Conservation (phyloP, 2,113 vertebrate species). For the Dryoscopus gambensis region DNA sequence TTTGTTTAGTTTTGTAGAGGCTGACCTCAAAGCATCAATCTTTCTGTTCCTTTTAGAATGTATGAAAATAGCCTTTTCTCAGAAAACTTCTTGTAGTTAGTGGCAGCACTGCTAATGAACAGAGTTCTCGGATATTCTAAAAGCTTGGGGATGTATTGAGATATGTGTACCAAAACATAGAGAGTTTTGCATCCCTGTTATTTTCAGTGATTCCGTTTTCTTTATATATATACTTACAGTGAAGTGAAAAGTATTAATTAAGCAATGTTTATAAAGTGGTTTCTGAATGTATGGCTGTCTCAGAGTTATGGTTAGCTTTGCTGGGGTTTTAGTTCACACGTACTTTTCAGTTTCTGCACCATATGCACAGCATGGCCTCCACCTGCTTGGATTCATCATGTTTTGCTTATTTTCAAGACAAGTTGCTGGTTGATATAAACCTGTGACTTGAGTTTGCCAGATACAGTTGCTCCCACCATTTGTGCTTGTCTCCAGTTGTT, state of each 20-base stretch:
- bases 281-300: not conserved
- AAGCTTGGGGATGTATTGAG: not conserved
- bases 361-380: not conserved
- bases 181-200: not conserved
- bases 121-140: not conserved
- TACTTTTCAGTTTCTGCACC: not conserved
- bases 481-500: not conserved
- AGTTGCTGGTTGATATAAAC: not conserved
- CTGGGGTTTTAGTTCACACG: not conserved
- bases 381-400: not conserved
- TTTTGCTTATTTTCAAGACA: not conserved
- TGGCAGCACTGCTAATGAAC: not conserved
- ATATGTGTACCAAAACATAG: not conserved
- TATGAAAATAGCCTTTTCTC: not conserved
- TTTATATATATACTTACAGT: not conserved
- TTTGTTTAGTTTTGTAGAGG: conserved; percentile 35
- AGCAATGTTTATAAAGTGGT: not conserved
- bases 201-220: not conserved
- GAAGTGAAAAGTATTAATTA: not conserved
- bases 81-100: not conserved
- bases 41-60: conserved; percentile 6
- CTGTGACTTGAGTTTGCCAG: not conserved
- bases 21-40: conserved; percentile 53
- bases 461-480: not conserved
- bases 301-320: not conserved